Percentiles rank a stretch among this genome's conserved stretches.
phyloP scores from a whole-genome alignment of 2,888 invertebrate species.

The Eilema caniola region DNA sequence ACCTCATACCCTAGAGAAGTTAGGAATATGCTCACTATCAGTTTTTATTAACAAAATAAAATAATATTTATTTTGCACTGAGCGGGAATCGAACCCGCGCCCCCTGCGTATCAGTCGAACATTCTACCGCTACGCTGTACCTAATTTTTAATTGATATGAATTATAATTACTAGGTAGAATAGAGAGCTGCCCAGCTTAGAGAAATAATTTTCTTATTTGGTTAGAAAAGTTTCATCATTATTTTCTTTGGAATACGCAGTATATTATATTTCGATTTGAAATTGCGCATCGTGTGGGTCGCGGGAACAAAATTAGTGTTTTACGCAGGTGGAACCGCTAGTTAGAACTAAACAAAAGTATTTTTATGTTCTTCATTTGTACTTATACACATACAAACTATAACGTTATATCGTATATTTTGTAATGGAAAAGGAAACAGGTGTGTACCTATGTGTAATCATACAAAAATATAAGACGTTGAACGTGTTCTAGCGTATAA shows the following conservation, averaged over 20 bases:
- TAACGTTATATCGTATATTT: slow-evolving; percentile 12
- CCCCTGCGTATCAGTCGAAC: too few relatives aligned
- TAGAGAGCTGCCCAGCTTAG: too few relatives aligned
- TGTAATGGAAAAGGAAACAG: slow-evolving; percentile 23
- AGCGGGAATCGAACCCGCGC: too few relatives aligned
- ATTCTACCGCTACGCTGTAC: too few relatives aligned
- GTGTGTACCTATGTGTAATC: slow-evolving; percentile 9
- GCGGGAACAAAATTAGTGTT: too few relatives aligned
- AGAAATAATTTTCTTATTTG: not conserved
- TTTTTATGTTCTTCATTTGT: not conserved
- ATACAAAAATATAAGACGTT: slow-evolving; percentile 16
- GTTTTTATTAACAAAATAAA: too few relatives aligned
- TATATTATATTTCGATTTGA: too few relatives aligned
- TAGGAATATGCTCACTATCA: not conserved
- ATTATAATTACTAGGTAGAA: not conserved
- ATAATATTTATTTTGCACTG: too few relatives aligned
- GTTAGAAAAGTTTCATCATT: not conserved
- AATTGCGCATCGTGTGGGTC: too few relatives aligned
- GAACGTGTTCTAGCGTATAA: slow-evolving; percentile 18
- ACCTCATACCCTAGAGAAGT: not conserved
- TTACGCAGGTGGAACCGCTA: too few relatives aligned
- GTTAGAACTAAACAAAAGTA: too few relatives aligned
- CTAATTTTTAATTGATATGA: not conserved
- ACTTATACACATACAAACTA: not conserved
- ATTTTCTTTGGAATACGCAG: not conserved